A percentile compares a stretch with the other conserved stretches of the same genome.
These are phyloP conservation scores for Parauchenoglanis ngamensis DNA, from an alignment of 2,797 vertebrate species.

Conservation along the genomic window DNA sequence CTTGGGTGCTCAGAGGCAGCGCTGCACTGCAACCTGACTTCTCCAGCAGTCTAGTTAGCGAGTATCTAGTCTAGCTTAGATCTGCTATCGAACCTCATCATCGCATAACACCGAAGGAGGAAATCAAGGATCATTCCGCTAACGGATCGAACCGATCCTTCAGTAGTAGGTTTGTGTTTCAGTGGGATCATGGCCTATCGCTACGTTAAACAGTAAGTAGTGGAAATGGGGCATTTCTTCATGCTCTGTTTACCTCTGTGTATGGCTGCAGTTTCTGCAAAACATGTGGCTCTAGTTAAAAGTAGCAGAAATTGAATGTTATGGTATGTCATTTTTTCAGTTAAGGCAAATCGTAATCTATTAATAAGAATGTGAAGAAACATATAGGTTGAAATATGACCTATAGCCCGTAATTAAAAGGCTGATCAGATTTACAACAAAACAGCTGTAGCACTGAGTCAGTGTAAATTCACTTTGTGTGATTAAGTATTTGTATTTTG, in stretches of 20 bases:
- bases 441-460: neutral
- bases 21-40: slow-evolving; percentile 33
- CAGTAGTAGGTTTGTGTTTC: slow-evolving; percentile 30
- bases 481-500: neutral
- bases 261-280: slow-evolving; percentile 29
- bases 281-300: slow-evolving; percentile 15
- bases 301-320: neutral
- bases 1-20: slow-evolving; percentile 39
- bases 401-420: neutral
- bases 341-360: neutral
- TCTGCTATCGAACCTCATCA: slow-evolving; percentile 16
- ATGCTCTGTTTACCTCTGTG: slow-evolving; percentile 30
- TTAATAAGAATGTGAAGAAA: neutral
- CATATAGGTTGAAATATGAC: neutral
- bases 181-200: slow-evolving; percentile 52
- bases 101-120: slow-evolving; percentile 31
- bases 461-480: neutral
- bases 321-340: neutral
- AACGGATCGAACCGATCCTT: slow-evolving; percentile 20
- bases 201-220: slow-evolving; percentile 57
- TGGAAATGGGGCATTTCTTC: slow-evolving; percentile 18
- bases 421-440: neutral
- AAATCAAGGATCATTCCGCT: slow-evolving; percentile 23
- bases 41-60: neutral
- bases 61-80: neutral